Conservation (phyloP, 2,113 vertebrate species). For the Dendrocopos noguchii region DNA sequence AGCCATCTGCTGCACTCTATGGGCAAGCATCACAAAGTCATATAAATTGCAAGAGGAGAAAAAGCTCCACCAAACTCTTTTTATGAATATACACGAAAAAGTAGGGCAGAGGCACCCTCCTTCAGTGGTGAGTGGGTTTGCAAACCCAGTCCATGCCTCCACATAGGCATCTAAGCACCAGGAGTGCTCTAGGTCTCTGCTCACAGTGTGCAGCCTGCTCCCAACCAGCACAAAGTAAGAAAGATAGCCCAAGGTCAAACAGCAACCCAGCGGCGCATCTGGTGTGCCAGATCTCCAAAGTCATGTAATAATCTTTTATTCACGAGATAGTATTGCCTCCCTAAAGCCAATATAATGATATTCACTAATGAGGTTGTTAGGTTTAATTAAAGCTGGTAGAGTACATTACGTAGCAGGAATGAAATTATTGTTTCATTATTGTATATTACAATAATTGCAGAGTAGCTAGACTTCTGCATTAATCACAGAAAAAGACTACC, state of each 20-base stretch:
- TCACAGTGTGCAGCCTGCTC: not conserved
- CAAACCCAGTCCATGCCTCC: not conserved
- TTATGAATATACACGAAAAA: rapidly evolving
- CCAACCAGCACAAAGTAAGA: not conserved
- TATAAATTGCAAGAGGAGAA: not conserved
- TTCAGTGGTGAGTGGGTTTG: rapidly evolving
- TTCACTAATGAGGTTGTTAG: constrained; percentile 50
- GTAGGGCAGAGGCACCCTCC: not conserved
- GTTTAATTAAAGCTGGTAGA: constrained; percentile 59
- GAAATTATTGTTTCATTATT: constrained; percentile 64
- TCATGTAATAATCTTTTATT: constrained; percentile 17
- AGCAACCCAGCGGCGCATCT: not conserved
- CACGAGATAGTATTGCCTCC: constrained; percentile 5
- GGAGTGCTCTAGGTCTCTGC: not conserved
- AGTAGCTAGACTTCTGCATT: not conserved
- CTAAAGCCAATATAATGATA: constrained; percentile 46
- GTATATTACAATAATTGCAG: constrained; percentile 43
- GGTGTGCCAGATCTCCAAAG: not conserved
- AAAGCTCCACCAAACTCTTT: not conserved
- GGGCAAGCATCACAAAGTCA: not conserved
- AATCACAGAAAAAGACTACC: not conserved
- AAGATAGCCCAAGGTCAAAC: not conserved
- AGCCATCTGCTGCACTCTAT: not conserved
- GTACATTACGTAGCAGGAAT: not conserved
- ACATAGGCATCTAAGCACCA: not conserved